These are phyloP conservation scores for human (Homo sapiens) DNA, from an alignment of 2,113 vertebrate genomes.

Conservation along the genomic window DNA sequence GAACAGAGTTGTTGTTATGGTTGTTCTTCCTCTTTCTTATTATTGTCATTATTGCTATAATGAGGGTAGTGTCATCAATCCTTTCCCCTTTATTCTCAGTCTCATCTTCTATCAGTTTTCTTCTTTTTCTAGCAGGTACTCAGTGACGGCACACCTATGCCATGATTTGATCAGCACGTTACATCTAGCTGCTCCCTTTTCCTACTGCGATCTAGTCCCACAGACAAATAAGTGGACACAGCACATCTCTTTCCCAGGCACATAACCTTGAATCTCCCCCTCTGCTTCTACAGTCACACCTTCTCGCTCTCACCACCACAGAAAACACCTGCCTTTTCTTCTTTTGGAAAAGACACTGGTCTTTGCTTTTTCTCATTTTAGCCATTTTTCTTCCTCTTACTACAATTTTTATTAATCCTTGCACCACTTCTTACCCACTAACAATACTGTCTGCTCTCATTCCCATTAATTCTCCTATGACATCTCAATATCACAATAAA, in stretches of 20 bases:
- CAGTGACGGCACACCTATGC: not conserved
- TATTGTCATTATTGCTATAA: not conserved
- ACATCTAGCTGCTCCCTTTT: not conserved
- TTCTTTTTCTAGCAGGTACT: not conserved
- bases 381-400: not conserved
- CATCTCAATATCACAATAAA: not conserved
- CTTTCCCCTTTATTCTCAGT: not conserved
- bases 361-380: conserved; percentile 17
- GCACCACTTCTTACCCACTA: not conserved
- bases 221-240: not conserved
- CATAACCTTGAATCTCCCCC: not conserved
- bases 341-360: not conserved
- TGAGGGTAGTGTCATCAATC: not conserved
- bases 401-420: not conserved
- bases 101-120: not conserved
- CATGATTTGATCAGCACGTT: not conserved
- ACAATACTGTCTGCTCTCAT: not conserved
- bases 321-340: not conserved
- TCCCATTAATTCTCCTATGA: not conserved
- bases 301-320: not conserved
- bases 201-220: not conserved
- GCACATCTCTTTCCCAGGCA: not conserved
- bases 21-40: not conserved
- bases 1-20: not conserved
- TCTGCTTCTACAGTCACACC: fast-evolving